Base-by-base conservation (phyloP, 2,113 vertebrate species). In the Oncorhynchus kisutch region DNA sequence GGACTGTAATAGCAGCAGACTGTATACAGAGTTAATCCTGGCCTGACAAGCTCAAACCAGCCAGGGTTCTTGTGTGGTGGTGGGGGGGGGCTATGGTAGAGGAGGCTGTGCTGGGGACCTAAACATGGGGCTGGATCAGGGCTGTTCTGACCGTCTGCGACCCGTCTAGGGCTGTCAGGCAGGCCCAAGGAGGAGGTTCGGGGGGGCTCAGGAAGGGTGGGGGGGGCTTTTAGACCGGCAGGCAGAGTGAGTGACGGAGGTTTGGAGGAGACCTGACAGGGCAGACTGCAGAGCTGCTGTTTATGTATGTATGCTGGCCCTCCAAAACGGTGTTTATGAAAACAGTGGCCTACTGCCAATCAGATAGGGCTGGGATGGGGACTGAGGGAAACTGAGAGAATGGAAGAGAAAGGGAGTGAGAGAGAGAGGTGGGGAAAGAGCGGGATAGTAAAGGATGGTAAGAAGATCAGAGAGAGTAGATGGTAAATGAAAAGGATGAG, bases 291-390 rank as follows among this genome's bases (percentile, higher is more conserved):
- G 78, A 82, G 90, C 88, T 83, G 88, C 84, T 90, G 89, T 92
- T 91, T 91, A 91, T 89, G 88, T 85, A 88, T 86, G 81, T 87
- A 88, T 83, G 81, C 85, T 78, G 57, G 81, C 80, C 84, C 84
- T 88, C 87, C 88, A 80, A 91, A 87, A 78, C 83, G 79, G 82
- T 90, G 85, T 90, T 91, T 91, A 92, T 90, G 87, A 92, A 91
- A 91, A 91, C 89, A 89, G 86, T 88, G 89, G 91, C 88, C 60
- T 39, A 1, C 80, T 83, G 90, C 91, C 91, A 81, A 91, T 93
- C 90, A 89, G 91, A 93, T 92, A 90, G 2, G 78, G 77, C 73
- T 82, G 82, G 79, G 84, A 81, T 71, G 84, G 68, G 51, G 62
- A 71, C 20, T 4, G 45, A 11, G 24, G 24, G 16, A 34, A 4